Evolutionary conservation across 2,797 vertebrate genomes (phyloP).

Genomic region (Uromys caudimaculatus): DNA sequence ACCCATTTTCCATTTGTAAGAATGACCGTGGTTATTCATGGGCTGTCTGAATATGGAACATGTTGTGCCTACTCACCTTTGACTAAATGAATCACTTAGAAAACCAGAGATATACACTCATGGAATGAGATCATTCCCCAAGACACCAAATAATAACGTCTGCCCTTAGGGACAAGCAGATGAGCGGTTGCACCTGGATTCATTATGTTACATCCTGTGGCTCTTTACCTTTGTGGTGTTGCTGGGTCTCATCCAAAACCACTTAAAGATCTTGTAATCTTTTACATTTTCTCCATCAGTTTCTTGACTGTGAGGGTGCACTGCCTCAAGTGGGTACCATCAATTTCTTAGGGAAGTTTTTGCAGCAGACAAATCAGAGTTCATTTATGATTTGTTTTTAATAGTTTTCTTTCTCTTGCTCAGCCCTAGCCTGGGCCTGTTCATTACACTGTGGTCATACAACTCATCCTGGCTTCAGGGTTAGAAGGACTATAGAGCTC

Average conservation of each 20-base stretch:
- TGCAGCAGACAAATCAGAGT: slow-evolving; percentile 5
- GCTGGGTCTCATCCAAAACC: neutral
- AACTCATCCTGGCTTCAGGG: neutral
- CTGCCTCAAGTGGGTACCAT: slow-evolving; percentile 37
- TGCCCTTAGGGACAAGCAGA: neutral
- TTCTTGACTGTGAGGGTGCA: slow-evolving; percentile 39
- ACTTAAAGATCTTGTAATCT: slow-evolving; percentile 27
- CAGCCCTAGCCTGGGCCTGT: neutral
- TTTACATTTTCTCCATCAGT: slow-evolving; percentile 51
- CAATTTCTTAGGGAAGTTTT: neutral
- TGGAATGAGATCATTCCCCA: slow-evolving; percentile 19
- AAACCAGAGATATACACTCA: slow-evolving; percentile 3
- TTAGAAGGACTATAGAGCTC: neutral
- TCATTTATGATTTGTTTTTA: slow-evolving; percentile 21
- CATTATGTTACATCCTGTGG: neutral
- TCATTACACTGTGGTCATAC: neutral
- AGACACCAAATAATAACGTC: neutral
- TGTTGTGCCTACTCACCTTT: neutral
- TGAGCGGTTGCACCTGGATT: neutral
- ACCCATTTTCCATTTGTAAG: neutral
- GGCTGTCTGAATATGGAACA: neutral
- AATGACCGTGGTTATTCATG: neutral
- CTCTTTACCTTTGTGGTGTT: neutral
- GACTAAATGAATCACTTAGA: slow-evolving; percentile 32
- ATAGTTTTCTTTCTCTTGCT: slow-evolving; percentile 15